Evolutionary conservation across 2,113 vertebrate species (phyloP).

Genomic region (Eira barbara): DNA sequence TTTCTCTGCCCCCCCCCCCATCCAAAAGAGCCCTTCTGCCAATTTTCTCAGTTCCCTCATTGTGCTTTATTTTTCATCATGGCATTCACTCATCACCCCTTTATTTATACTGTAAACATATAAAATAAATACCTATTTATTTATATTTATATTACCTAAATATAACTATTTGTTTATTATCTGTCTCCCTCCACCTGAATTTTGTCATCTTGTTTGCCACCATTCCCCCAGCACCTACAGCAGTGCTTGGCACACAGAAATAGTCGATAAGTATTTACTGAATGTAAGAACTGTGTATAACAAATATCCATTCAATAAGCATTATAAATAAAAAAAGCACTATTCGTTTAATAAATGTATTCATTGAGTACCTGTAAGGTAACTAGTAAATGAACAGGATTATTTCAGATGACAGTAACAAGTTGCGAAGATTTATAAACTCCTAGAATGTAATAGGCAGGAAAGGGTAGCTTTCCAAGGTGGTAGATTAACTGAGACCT

Average conservation of each 20-base stretch:
- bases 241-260: neutral
- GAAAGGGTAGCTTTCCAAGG: neutral
- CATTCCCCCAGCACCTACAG: neutral
- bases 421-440: neutral
- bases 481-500: neutral
- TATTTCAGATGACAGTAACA: neutral
- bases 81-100: neutral
- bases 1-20: neutral
- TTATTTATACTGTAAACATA: neutral
- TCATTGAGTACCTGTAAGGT: neutral
- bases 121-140: no score
- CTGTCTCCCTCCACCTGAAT: neutral
- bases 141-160: neutral
- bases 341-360: neutral
- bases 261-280: neutral
- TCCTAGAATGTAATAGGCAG: neutral
- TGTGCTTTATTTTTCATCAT: neutral
- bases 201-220: neutral
- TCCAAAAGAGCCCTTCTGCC: neutral
- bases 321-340: neutral
- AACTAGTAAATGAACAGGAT: neutral
- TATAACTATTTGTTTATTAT: neutral
- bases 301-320: neutral
- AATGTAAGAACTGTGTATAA: neutral
- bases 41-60: neutral